These are phyloP conservation scores for Heliopora coerulea DNA, from an alignment of 92 coral and sea anemone genomes.

Conservation along the genomic window DNA sequence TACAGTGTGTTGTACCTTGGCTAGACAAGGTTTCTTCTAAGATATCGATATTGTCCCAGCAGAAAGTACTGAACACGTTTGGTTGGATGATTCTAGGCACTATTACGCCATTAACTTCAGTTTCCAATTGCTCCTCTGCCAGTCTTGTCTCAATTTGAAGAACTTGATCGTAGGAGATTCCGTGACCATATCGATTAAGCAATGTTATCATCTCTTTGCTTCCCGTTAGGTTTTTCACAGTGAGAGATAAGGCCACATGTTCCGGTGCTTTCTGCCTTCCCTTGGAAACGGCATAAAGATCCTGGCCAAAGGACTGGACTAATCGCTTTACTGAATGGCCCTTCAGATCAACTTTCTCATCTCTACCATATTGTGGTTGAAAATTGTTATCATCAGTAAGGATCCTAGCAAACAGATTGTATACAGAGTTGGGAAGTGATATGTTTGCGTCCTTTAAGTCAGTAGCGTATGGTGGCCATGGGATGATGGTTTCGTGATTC, in stretches of 20 bases:
- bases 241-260: conserved; percentile 59
- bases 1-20: conserved; percentile 66
- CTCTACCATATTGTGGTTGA: conserved; percentile 50
- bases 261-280: conserved; percentile 66
- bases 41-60: no score
- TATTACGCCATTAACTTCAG: no score
- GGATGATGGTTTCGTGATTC: conserved; percentile 42
- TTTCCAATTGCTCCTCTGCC: conserved; percentile 37
- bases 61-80: background rate
- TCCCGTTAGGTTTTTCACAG: conserved; percentile 63
- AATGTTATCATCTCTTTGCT: conserved; percentile 29
- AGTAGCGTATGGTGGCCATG: conserved; percentile 62
- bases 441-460: conserved; percentile 51
- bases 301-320: conserved; percentile 56
- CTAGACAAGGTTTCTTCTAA: conserved; percentile 22
- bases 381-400: conserved; percentile 31
- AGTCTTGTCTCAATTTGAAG: conserved; percentile 64
- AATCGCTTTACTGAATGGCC: conserved; percentile 34
- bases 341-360: conserved; percentile 41
- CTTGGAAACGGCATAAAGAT: conserved; percentile 55
- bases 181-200: no score
- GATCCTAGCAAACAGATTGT: conserved; percentile 66
- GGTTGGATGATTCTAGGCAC: background rate
- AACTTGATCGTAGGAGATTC: conserved; percentile 53
- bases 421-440: conserved; percentile 61